Evolutionary conservation across 92 coral and sea anemone genomes (phyloP).

Genomic region (Galaxea fascicularis): DNA sequence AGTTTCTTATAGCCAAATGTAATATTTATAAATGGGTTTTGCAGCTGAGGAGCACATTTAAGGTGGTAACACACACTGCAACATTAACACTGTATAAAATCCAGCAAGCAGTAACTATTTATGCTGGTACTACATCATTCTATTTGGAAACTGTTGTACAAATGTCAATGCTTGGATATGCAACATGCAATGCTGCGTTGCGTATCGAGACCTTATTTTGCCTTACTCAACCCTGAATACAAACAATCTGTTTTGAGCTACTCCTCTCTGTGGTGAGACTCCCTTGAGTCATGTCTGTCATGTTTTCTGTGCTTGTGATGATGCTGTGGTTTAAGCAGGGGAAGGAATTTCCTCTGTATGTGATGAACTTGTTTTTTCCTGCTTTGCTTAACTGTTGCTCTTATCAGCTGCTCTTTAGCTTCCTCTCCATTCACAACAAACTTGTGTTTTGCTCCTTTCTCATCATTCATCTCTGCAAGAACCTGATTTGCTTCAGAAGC

Average conservation of each 20-base stretch:
- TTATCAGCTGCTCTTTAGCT: slow-evolving; percentile 69
- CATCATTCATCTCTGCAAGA: slow-evolving; percentile 1
- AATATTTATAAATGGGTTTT: neutral
- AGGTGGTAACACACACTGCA: too few relatives aligned
- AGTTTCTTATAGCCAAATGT: too few relatives aligned
- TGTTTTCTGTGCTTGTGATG: slow-evolving; percentile 40
- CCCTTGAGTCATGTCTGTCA: neutral
- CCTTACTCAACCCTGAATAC: neutral
- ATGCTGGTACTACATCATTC: too few relatives aligned
- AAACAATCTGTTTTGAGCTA: neutral
- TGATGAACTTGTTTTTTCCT: neutral
- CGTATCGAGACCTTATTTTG: neutral
- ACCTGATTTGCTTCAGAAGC: slow-evolving; percentile 46
- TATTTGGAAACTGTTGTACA: too few relatives aligned
- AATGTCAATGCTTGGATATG: too few relatives aligned
- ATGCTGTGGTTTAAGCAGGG: slow-evolving; percentile 36
- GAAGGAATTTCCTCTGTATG: slow-evolving; percentile 28
- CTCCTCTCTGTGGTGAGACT: neutral
- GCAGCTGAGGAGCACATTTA: neutral
- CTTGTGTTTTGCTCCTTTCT: slow-evolving; percentile 26
- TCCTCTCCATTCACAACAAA: slow-evolving; percentile 79
- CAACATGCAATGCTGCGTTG: neutral
- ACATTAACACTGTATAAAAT: too few relatives aligned
- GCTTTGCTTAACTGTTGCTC: neutral
- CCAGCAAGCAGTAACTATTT: too few relatives aligned